Base-by-base conservation (phyloP, 2,797 vertebrate genomes). In the Dallia pectoralis region DNA sequence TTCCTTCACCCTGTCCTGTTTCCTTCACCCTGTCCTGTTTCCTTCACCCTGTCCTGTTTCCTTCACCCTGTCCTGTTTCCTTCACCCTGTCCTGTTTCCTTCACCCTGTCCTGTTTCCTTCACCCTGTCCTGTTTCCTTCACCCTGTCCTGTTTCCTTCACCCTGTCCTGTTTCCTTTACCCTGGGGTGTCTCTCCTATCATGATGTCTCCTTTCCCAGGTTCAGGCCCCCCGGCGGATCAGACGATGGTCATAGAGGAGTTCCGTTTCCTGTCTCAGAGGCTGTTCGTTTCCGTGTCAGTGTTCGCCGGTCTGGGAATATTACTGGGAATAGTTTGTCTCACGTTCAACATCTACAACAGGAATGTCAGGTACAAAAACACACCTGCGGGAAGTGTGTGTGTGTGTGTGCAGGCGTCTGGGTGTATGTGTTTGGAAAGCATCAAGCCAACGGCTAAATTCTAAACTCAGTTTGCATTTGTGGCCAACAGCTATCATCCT, bases 301-400 rank as follows among this genome's bases (percentile, higher is more conserved):
- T 97, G 36, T 89, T 97, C 44, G 96, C 96, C 15, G 95, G 95
- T 1, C 80, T 97, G 77, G 96, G 96, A 59, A 97, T 98, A 81
- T 91, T 97, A 47, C 81, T 98, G 85, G 95, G 95, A 79, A 92
- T 96, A 48, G 86, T 96, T 79, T 98, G 96, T 83, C 89, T 98
- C 85, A 96, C 95, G 11, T 98, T 97, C 90, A 98, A 98, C 89
- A 96, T 97, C 88, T 97, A 97, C 93, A 98, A 98, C 77, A 95
- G 95, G 71, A 96, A 95, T 0, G 96, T 97, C 81, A 94, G 96
- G 96, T 97, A 85, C 74, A 91, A 14, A 22, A 15, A 1, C n/a
- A 6, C 51, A 8, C 14, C 3, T 7, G 19, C 12, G 32, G n/a
- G 16, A 29, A 27, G 53, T 61, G 19, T 69, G 51, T 29, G 33